Base-by-base conservation (phyloP, 92 coral and sea anemone species). In the Bergia puertoricense region DNA sequence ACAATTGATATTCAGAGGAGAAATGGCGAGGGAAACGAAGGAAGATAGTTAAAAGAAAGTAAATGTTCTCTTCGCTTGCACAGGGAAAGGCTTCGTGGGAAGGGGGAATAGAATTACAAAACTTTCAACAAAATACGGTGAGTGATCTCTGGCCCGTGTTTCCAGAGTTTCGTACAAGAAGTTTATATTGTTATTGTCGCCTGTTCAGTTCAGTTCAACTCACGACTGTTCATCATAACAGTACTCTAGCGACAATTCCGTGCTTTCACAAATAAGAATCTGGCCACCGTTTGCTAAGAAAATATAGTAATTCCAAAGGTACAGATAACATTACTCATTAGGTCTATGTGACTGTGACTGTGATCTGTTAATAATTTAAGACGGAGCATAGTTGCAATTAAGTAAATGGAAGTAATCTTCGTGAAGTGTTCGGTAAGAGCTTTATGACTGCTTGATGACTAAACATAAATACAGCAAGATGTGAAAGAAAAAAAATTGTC, bases 11-110 rank as follows among this genome's bases (percentile, higher is more conserved):
- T 78, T 48, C 36, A 22, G 62, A 78, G 2, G 65, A 44, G 65
- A 79, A 77, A 79, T 8, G 50, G 59, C 72, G 43, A 18, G 38
- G 10, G 6, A 20, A 65, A 30, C 6, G 22, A 1, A 36, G 23
- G 77, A 0, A 23, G 46, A 0, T 8, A 2, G 68, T 84, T 14
- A 38, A 46, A 50, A 43, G 66, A 69, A 44, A 46, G 41, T 23
- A 36, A 72, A 84, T 84, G 87, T 84, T 84, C 23, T 84, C 87
- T 15, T 84, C 77, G 45, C 87, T 84, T 15, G 87, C 87, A 30
- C 87, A 84, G 36, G 87, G 87, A 69, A 69, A 71, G 42, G 87
- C 87, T 20, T 65, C 79, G 2, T 84, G 79, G 87, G 87, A 84
- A 23, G 87, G 87, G 39, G 87, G 78, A 43, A 50, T 84, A 14